Percentiles rank a stretch among this genome's conserved stretches.
Conservation (phyloP, 2,797 vertebrate genomes). For the Falco concolor region DNA sequence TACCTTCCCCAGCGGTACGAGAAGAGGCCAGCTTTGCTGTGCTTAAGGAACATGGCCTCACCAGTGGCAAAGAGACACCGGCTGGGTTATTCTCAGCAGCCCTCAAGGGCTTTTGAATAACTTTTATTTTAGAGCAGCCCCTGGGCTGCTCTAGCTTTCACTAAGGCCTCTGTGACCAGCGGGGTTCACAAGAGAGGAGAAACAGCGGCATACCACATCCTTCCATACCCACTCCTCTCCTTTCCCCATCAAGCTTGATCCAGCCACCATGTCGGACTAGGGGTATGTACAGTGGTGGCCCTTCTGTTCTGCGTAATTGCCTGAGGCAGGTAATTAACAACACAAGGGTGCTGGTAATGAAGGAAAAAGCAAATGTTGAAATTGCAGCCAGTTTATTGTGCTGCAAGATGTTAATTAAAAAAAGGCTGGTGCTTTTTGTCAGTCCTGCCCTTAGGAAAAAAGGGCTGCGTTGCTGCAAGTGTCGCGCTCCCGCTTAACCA, state of each 20-base stretch:
- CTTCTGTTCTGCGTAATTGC: not conserved
- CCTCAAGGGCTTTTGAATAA: not conserved
- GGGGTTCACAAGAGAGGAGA: not conserved
- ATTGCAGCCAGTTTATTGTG: not conserved
- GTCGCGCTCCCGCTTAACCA: not conserved
- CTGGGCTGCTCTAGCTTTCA: not conserved
- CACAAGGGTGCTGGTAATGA: not conserved
- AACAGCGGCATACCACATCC: not conserved
- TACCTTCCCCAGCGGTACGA: not conserved
- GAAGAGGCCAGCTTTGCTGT: not conserved
- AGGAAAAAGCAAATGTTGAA: not conserved
- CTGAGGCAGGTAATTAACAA: not conserved
- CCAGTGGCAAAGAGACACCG: not conserved
- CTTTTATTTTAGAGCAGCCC: not conserved
- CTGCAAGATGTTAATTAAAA: not conserved
- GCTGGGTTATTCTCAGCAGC: not conserved
- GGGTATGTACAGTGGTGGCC: not conserved
- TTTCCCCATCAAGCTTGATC: not conserved
- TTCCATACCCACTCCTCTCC: not conserved
- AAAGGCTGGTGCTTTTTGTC: not conserved
- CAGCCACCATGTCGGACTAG: not conserved
- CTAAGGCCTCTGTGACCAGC: not conserved
- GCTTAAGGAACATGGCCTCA: not conserved
- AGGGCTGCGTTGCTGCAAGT: not conserved
- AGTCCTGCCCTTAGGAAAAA: not conserved